phyloP scores from a whole-genome alignment of 2,113 vertebrate species.

The Sebastes fasciatus region DNA sequence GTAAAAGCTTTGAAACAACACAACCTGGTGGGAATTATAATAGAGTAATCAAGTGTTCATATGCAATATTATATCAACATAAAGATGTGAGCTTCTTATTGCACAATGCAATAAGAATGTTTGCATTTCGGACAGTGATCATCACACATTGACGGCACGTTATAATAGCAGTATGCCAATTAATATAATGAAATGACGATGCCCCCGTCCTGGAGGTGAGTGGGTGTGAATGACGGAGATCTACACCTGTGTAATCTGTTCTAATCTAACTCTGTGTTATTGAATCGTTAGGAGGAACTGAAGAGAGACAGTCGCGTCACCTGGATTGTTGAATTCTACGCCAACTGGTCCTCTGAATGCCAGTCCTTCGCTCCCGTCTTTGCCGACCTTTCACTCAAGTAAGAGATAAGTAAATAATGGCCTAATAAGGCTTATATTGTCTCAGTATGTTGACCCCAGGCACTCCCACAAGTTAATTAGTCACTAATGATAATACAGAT shows the following conservation, averaged over 20 bases:
- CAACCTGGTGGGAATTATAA: too few relatives aligned
- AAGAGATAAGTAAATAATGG: constrained; percentile 28
- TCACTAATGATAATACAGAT: not conserved
- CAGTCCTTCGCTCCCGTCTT: constrained; percentile 95
- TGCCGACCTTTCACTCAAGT: constrained; percentile 95
- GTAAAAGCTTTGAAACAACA: not conserved
- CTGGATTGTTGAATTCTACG: constrained; percentile 97
- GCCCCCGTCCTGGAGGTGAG: not conserved
- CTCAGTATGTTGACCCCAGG: not conserved
- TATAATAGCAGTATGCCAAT: not conserved
- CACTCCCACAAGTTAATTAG: not conserved
- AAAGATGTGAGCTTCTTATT: not conserved
- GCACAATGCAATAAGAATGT: not conserved
- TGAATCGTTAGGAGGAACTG: constrained; percentile 89
- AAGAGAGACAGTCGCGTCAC: constrained; percentile 88
- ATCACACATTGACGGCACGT: not conserved
- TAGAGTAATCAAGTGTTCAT: not conserved
- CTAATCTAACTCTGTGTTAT: constrained; percentile 8
- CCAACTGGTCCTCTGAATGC: constrained; percentile 97
- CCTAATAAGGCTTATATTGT: not conserved
- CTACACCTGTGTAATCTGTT: not conserved
- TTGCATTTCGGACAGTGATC: not conserved
- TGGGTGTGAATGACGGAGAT: not conserved
- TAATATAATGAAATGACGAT: not conserved
- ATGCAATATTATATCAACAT: not conserved